Conservation (phyloP, 1,140 invertebrate genomes). For the Pseudoatta argentina region DNA sequence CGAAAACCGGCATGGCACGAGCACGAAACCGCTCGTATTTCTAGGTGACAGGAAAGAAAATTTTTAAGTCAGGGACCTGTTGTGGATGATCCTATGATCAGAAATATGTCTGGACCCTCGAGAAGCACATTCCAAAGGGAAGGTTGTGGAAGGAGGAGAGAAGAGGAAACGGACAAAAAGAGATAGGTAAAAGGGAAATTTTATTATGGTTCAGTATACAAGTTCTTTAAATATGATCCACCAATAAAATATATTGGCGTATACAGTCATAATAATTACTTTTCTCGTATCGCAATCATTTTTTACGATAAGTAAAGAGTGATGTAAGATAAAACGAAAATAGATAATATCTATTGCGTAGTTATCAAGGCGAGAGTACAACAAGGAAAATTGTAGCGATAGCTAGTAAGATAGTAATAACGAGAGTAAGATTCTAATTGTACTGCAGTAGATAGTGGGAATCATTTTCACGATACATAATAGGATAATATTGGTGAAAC, state of each 20-base stretch:
- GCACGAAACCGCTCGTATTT: conserved; percentile 21
- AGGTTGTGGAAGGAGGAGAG: conserved; percentile 18
- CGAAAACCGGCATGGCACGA: background rate
- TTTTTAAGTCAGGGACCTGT: conserved; percentile 52
- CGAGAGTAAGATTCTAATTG: conserved; percentile 28
- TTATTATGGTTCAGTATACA: background rate
- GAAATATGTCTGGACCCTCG: conserved; percentile 62
- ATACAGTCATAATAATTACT: background rate
- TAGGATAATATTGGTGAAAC: conserved; percentile 31
- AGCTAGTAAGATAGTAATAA: conserved; percentile 2
- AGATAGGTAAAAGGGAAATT: conserved; percentile 9
- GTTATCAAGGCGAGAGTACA: background rate
- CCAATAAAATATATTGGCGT: background rate
- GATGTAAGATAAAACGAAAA: background rate
- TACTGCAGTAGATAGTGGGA: conserved; percentile 6
- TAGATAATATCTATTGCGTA: conserved; percentile 9
- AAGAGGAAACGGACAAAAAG: background rate
- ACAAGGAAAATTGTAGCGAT: background rate
- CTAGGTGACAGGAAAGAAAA: conserved; percentile 29
- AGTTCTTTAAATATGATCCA: background rate
- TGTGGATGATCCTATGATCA: conserved; percentile 37
- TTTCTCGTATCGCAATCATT: background rate
- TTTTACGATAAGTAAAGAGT: conserved; percentile 10
- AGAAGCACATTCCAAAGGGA: conserved; percentile 72
- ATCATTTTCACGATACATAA: conserved; percentile 50